Base-by-base conservation (phyloP, 2,113 vertebrate genomes). In the Zootoca vivipara region DNA sequence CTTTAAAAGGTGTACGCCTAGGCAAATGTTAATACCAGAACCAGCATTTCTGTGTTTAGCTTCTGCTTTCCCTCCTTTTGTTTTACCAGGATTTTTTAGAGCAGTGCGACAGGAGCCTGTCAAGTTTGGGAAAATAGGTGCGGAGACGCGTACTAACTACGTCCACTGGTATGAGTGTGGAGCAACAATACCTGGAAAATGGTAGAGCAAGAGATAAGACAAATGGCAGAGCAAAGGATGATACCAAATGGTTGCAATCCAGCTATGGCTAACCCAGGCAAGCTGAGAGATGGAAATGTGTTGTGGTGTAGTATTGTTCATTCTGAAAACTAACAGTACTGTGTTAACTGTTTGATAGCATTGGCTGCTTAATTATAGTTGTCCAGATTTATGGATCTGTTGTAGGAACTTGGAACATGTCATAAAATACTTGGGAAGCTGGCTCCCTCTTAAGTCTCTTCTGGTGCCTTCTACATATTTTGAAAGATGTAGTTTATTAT, bases 81-180 rank as follows among this genome's bases (percentile, higher is more conserved):
- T 64, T 89, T 3, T 90, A 85, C 20, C 91, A 99, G 99, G 99
- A 1, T 99, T 97, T 94, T 99, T 97, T 96, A 97, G 98, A 95
- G 98, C 98, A 2, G 90, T 99, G 93, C 98, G 99, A 69, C 99
- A 99, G 89, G 98, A 99, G 64, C 98, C 99, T 0, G 99, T 99
- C 62, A 95, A 95, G 62, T 99, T 99, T 87, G 99, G 99, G 78
- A 97, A 98, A 77, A 99, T 99, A 10, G 99, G 99, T 1, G 98
- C 98, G 42, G 97, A 97, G 83, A 98, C 99, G 0, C 98, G 98
- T 7, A 96, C 98, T 73, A 98, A 97, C 89, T 99, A 99, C 0
- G 98, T 98, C 7, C 97, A 97, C 73, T 99, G 99, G 99, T 99
- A 99, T 8, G 99, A 99, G 96, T 99, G 99, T 10, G 99, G 99